Base-by-base conservation (phyloP, 2,888 invertebrate species). In the Petrophora chlorosata region DNA sequence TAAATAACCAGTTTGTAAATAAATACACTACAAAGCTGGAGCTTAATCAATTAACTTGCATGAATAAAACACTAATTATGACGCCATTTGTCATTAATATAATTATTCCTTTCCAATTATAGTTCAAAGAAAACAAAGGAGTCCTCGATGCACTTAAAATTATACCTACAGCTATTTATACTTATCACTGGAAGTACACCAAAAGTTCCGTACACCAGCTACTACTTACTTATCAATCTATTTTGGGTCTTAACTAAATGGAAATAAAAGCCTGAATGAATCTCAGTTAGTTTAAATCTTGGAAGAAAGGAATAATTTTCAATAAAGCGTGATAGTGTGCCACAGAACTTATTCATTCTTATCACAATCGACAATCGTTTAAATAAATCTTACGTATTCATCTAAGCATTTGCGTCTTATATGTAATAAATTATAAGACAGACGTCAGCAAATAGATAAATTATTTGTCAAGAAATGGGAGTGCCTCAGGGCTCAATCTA, bases 131-230 rank as follows among this genome's bases (percentile, higher is more conserved):
- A 29, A 39, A 39, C 17, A 25, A 41, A 41, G 23, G 7, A 23
- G n/a, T 25, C 9, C 23, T 15, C 13, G n/a, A 33, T 8, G 3
- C 7, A 15, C 10, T 22, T 7, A n/a, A 28, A 8, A 13, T 15
- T 28, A 22, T 33, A 16, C 32, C 32, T 32, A 32, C 22, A 17
- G 22, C 17, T 30, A 19, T 19, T 26, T 17, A 10, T 39, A 30
- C 14, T 9, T 25, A 14, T 4, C 17, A 10, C 1, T 17, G 32
- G 29, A 40, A 40, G 29, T 22, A 22, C 30, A n/a, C 22, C 13
- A 30, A 22, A 19, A 30, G 19, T 7, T 40, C 29, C 15, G 22
- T 9, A 10, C 10, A 17, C 30, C 16, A 1, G n/a, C n/a, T n/a
- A 16, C n/a, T 5, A 10, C 3, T 10, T 1, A 2, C 32, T 17